Evolutionary conservation across 1,140 invertebrate species (phyloP).

Genomic region (Calosoma granatense): DNA sequence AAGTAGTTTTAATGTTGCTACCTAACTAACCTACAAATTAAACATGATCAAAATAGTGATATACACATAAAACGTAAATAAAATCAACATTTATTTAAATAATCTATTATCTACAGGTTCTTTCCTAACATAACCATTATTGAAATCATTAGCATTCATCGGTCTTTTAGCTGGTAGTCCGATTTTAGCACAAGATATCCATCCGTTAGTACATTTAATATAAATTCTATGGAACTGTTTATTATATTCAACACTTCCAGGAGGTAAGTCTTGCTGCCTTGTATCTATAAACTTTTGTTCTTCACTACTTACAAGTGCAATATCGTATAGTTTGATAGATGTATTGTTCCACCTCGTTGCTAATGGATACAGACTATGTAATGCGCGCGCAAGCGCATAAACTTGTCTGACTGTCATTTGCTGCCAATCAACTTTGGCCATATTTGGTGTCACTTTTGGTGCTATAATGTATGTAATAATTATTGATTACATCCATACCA

Average conservation of each 20-base stretch:
- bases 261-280: conserved; percentile 13
- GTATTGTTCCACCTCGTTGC: conserved; percentile 46
- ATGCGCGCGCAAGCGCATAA: conserved; percentile 54
- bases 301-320: conserved; percentile 38
- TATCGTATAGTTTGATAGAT: conserved; percentile 48
- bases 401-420: conserved; percentile 47
- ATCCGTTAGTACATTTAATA: conserved; percentile 47
- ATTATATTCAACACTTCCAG: conserved; percentile 42
- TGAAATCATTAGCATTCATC: conserved; percentile 55
- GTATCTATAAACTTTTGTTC: conserved; percentile 19
- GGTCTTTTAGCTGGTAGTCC: conserved; percentile 44
- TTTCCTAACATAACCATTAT: conserved; percentile 54
- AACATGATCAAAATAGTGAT: conserved; percentile 6
- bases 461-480: no score
- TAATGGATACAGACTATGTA: conserved; percentile 51
- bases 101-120: conserved; percentile 20
- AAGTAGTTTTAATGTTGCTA: background rate
- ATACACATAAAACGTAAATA: no score
- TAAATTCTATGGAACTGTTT: conserved; percentile 38
- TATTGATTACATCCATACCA: no score
- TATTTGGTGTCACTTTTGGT: conserved; percentile 50
- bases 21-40: background rate
- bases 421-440: conserved; percentile 53
- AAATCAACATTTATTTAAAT: conserved; percentile 20
- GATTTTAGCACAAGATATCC: conserved; percentile 46